Base-by-base conservation (phyloP, 1,140 invertebrate species). In the Macrotrachela quadricornifera region DNA sequence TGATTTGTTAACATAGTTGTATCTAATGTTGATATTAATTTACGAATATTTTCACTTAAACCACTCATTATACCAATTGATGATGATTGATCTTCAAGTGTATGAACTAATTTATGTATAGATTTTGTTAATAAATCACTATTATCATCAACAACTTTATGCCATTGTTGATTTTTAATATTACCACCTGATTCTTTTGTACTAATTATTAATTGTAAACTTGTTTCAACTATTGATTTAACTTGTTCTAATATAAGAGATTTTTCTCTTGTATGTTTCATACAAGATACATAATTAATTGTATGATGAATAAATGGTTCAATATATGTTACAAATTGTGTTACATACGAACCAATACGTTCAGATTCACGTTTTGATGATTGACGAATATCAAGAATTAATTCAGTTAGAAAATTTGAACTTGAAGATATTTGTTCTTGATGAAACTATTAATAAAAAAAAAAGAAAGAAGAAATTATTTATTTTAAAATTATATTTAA, bases 141-240 rank as follows among this genome's bases (percentile, higher is more conserved):
- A 48, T 78, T 78, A 54, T 87, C 83, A 58, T 91, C 84, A 13
- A 92, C 76, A 53, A 85, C 80, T 0, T 76, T 73, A 68, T 90
- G 85, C 1, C 81, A 71, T 51, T 78, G 77, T 0, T 76, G 66
- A 73, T 54, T 78, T 60, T 81, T 80, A 0, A 85, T 81, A 76
- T 92, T 94, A n/a, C 87, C 87, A 3, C 80, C 86, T 10, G 79
- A 78, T 63, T 92, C 84, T 65, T 88, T 90, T 8, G 82, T 79
- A 1, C 81, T 77, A 58, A 80, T 80, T 44, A 94, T 73, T 40
- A 94, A 70, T 62, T 90, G 84, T 11, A 85, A 68, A 11, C 82
- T 77, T 12, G 83, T 83, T 71, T 97, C 91, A 0, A 83, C 77
- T 14, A 95, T 85, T 0, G 90, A 92, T 66, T 92, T 88, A 0